A percentile compares a stretch with the other conserved stretches of the same genome.
Evolutionary conservation across 2,888 invertebrate genomes (phyloP).

Genomic region (Spatulosminthurus flaviceps): DNA sequence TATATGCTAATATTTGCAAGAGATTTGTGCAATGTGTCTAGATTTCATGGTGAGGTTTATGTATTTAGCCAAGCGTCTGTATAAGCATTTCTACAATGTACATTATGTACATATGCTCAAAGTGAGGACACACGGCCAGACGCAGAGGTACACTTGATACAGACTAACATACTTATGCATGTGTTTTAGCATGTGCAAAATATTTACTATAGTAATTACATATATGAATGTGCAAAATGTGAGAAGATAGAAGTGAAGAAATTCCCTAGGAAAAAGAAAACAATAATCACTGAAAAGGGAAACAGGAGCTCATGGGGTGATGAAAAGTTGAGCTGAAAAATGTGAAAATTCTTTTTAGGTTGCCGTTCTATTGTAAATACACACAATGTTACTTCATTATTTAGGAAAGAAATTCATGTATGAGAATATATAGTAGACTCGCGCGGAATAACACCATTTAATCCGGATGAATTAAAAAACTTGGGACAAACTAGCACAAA

Average conservation of each 20-base stretch:
- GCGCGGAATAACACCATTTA: constrained; percentile 3
- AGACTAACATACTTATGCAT: too few relatives aligned
- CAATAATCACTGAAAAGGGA: constrained; percentile 9
- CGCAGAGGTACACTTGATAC: too few relatives aligned
- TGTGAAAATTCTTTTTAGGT: not conserved
- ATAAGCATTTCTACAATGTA: too few relatives aligned
- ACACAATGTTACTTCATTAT: not conserved
- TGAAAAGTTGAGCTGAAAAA: constrained; percentile 12
- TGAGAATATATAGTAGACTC: not conserved
- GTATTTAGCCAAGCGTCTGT: too few relatives aligned
- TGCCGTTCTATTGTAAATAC: not conserved
- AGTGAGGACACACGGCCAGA: too few relatives aligned
- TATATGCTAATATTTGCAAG: not conserved
- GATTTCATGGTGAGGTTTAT: constrained; percentile 7
- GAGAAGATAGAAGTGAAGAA: not conserved
- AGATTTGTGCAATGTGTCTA: not conserved
- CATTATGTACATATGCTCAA: not conserved
- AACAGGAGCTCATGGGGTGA: not conserved
- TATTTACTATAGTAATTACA: too few relatives aligned
- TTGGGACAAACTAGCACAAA: constrained; percentile 2
- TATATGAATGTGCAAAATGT: too few relatives aligned
- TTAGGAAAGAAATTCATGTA: not conserved
- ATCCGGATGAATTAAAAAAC: not conserved
- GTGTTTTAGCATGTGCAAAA: too few relatives aligned
- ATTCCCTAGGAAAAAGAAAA: not conserved